phyloP scores from a whole-genome alignment of 2,797 vertebrate genomes.

The Loris lydekkerianus region DNA sequence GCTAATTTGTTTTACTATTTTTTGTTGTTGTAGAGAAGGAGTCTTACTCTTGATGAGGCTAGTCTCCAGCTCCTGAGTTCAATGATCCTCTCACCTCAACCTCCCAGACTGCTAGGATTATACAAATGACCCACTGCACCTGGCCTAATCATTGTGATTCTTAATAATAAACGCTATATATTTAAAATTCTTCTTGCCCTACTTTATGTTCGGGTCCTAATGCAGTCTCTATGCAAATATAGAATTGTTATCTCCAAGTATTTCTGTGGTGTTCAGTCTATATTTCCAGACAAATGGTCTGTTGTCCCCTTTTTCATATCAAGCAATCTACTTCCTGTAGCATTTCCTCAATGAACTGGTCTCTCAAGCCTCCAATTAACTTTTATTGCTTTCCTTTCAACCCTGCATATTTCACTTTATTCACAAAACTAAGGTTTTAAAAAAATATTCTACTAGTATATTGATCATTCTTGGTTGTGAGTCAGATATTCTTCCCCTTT shows the following conservation, averaged over 20 bases:
- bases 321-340: neutral
- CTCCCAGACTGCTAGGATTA: no score
- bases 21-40: no score
- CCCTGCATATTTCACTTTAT: neutral
- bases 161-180: neutral
- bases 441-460: neutral
- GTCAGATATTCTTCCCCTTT: neutral
- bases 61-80: no score
- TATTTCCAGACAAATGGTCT: neutral
- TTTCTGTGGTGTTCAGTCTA: neutral
- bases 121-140: no score
- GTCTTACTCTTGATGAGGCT: no score
- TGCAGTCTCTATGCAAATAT: neutral
- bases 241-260: neutral
- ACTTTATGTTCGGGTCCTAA: neutral
- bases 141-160: neutral
- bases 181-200: neutral
- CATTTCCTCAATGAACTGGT: neutral
- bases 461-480: neutral
- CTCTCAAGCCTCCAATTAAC: neutral
- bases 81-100: no score
- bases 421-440: neutral
- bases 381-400: constrained; percentile 3
- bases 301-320: neutral
- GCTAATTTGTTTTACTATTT: no score